These are phyloP conservation scores for Stenopsyche tienmushanensis DNA, from an alignment of 1,140 invertebrate species.

Conservation along the genomic window DNA sequence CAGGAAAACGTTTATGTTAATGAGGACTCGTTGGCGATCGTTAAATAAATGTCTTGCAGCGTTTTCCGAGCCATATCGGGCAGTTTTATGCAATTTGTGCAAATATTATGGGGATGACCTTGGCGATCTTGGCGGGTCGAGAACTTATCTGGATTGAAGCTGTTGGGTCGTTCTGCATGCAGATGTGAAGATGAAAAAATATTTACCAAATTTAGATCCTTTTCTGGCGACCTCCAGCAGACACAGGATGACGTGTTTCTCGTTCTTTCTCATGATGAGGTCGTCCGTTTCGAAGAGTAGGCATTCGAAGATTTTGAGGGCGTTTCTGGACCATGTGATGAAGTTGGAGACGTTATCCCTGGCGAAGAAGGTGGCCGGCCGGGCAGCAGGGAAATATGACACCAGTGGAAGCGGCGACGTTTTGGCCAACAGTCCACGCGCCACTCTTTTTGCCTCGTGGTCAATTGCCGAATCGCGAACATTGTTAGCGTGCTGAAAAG, in stretches of 20 bases:
- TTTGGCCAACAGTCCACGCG: conserved; percentile 64
- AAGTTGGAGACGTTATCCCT: conserved; percentile 97
- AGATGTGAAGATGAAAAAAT: no score
- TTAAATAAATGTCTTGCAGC: no score
- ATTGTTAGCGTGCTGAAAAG: conserved; percentile 88
- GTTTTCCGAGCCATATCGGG: no score
- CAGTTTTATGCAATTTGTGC: no score
- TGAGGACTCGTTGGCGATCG: no score
- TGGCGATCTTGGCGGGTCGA: no score
- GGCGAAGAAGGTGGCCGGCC: conserved; percentile 90
- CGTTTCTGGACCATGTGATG: conserved; percentile 80
- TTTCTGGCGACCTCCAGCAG: conserved; percentile 88
- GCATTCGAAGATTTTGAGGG: conserved; percentile 84
- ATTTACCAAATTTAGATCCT: conserved; percentile 73
- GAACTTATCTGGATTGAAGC: no score
- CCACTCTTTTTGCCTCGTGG: conserved; percentile 63
- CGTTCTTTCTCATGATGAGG: conserved; percentile 92
- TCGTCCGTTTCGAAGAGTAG: conserved; percentile 96
- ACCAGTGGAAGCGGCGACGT: conserved; percentile 56
- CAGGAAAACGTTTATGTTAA: no score
- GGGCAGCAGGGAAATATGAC: conserved; percentile 74
- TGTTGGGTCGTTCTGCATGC: no score
- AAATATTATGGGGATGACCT: no score
- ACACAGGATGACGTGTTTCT: conserved; percentile 93
- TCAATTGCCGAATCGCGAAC: conserved; percentile 81